Evolutionary conservation across 2,888 invertebrate species (phyloP).

Genomic region (Drosophila percnosoma): DNA sequence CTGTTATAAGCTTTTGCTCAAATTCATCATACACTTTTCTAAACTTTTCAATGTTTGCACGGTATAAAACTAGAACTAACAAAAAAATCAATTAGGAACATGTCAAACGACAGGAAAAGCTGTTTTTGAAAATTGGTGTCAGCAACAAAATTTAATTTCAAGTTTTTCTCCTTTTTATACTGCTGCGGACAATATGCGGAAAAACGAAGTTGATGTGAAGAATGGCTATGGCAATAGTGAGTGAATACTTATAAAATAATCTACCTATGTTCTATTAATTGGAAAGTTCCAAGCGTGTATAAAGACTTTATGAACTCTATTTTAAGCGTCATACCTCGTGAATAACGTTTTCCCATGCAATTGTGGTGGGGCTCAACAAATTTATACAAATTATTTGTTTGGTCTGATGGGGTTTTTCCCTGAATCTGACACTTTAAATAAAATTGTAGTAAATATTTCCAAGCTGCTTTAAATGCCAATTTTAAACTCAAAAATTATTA

Average conservation of each 20-base stretch:
- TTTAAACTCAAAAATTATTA: neutral
- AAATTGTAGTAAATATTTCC: neutral
- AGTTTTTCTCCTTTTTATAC: constrained; percentile 40
- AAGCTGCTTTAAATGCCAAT: neutral
- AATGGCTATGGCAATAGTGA: neutral
- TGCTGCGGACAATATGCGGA: constrained; percentile 42
- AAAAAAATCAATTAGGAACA: constrained; percentile 81
- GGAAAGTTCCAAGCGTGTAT: neutral
- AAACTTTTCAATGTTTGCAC: neutral
- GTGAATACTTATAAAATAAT: neutral
- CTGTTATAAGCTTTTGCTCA: neutral
- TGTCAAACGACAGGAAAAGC: constrained; percentile 80
- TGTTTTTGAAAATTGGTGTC: constrained; percentile 80
- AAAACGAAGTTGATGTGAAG: constrained; percentile 31
- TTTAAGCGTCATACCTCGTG: neutral
- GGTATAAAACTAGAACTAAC: neutral
- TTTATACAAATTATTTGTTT: neutral
- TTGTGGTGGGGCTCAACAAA: neutral
- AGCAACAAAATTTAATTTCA: constrained; percentile 79
- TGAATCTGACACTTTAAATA: neutral
- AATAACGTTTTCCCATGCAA: neutral
- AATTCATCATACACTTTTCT: neutral
- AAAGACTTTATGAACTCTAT: neutral
- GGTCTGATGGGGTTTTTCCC: neutral
- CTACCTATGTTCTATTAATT: neutral